Base-by-base conservation (phyloP, 1,140 invertebrate genomes). In the Frieseomelitta varia region DNA sequence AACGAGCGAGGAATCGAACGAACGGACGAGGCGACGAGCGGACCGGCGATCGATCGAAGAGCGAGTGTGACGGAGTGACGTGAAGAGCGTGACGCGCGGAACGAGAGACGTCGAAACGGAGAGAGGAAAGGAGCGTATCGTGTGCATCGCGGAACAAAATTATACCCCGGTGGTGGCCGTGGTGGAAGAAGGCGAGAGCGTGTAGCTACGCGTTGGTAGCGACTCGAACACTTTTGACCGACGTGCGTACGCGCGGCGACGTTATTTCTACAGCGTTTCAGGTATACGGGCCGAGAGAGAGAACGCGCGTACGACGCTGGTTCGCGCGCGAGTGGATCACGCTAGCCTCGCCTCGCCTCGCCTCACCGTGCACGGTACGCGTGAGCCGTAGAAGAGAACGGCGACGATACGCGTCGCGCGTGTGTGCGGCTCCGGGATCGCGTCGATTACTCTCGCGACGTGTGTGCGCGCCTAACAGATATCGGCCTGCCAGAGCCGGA, bases 241-340 rank as follows among this genome's bases (percentile, higher is more conserved):
- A 56, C 4, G 27, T 47, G 69, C 21, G 67, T 72, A 39, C 39
- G 39, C 39, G 39, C 39, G 39, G 39, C 8, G 24, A 15, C 30
- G 15, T 65, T 30, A 65, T 65, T 56, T 30, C 63, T 30, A 30
- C 2, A 19, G 19, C 27, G 65, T 21, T 21, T 1, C 65, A 67
- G 30, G 8, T 30, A 19, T 19, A 19, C 39, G 39, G 39, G 4
- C 39, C 30, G 30, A 30, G 30, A 17, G 27, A 30, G 30, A 19
- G 19, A 53, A n/a, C 61, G 63, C 73, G 81, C 47, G 56, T 63
- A 30, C 11, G 39, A 56, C 81, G 81, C 73, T 34, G 74, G 81
- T 21, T 67, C 73, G 81, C 63, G 74, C 81, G 86, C 86, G 79
- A 87, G 87, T 88, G 87, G 87, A 76, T 79, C 67, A 67, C 63